Conservation (phyloP, 2,113 vertebrate genomes). For the Chunga burmeisteri region DNA sequence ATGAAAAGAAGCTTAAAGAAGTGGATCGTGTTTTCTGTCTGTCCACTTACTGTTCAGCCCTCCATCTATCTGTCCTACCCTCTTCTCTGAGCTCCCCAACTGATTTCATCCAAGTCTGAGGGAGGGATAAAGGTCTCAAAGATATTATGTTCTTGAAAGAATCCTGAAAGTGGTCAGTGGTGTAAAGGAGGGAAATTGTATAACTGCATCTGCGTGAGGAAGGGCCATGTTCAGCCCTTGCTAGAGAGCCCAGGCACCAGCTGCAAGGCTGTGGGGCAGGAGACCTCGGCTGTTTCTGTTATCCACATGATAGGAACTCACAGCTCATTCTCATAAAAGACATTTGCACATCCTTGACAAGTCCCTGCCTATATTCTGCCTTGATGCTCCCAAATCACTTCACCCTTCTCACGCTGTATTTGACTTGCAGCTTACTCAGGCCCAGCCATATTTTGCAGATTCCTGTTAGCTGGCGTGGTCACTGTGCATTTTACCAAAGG, state of each 20-base stretch:
- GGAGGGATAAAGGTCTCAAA: not conserved
- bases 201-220: not conserved
- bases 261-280: not conserved
- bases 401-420: not conserved
- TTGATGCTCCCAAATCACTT: not conserved
- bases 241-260: not conserved
- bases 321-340: not conserved
- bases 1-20: not conserved
- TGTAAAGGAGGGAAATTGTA: not conserved
- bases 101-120: not conserved
- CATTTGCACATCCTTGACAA: not conserved
- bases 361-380: not conserved
- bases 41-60: not conserved
- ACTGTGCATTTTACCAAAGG: not conserved
- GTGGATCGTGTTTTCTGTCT: not conserved
- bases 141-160: not conserved
- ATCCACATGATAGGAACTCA: not conserved
- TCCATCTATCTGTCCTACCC: not conserved
- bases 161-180: not conserved
- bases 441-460: not conserved
- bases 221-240: not conserved
- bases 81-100: not conserved
- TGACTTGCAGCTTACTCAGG: not conserved
- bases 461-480: not conserved
- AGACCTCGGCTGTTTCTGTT: not conserved